These are phyloP conservation scores for Artibeus lituratus DNA, from an alignment of 2,797 vertebrate genomes.

Conservation along the genomic window DNA sequence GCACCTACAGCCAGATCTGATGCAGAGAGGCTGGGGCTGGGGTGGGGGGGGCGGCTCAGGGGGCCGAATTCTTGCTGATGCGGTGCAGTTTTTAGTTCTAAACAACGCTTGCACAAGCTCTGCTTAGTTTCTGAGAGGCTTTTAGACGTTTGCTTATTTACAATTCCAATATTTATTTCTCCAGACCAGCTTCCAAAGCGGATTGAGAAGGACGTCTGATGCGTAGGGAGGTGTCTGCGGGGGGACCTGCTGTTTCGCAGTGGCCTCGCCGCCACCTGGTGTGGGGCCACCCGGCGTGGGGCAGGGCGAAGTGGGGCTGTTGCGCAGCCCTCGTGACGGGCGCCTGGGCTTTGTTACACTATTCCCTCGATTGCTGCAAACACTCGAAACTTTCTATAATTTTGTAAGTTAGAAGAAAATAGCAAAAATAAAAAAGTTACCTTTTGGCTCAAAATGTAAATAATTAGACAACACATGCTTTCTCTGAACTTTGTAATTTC, in stretches of 20 bases:
- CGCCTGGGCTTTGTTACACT: neutral
- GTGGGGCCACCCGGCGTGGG: neutral
- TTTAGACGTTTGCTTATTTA: conserved; percentile 44
- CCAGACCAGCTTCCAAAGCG: neutral
- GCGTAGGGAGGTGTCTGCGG: neutral
- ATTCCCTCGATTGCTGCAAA: neutral
- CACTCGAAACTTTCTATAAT: neutral
- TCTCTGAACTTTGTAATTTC: neutral
- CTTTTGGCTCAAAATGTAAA: neutral
- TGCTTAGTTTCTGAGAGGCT: conserved; percentile 1
- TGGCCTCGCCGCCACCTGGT: neutral
- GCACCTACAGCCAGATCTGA: neutral
- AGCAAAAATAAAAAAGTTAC: neutral
- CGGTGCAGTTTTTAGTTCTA: conserved; percentile 54
- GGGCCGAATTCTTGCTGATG: conserved; percentile 60
- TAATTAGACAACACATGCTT: neutral
- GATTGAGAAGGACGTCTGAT: neutral
- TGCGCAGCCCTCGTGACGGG: neutral
- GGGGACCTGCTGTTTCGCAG: neutral
- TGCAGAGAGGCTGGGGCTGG: conserved; percentile 58
- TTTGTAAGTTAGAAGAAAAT: neutral
- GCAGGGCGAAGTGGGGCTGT: neutral
- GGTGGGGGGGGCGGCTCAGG: conserved; percentile 60
- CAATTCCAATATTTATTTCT: neutral
- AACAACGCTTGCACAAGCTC: conserved; percentile 22